phyloP scores from a whole-genome alignment of 2,113 vertebrate species.

The Mesoclemmys tuberculata region DNA sequence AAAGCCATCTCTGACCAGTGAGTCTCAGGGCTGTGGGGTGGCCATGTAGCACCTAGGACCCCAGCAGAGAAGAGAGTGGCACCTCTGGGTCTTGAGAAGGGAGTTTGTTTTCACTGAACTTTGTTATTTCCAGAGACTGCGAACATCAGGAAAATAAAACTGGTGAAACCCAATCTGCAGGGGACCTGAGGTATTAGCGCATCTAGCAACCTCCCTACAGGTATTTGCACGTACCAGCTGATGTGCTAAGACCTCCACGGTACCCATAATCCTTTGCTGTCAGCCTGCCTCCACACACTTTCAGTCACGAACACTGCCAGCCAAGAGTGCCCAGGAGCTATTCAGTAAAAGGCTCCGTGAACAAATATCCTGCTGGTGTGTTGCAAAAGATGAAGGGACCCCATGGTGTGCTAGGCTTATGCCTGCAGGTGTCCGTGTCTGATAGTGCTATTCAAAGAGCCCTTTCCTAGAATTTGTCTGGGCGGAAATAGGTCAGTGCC shows the following conservation, averaged over 20 bases:
- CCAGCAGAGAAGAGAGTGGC: not conserved
- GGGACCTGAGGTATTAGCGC: too few relatives aligned
- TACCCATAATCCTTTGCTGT: not conserved
- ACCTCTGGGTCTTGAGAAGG: not conserved
- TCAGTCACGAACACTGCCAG: not conserved
- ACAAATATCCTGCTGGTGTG: not conserved
- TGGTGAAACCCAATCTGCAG: too few relatives aligned
- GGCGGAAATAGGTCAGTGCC: not conserved
- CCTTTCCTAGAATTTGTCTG: not conserved
- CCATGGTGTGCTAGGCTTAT: not conserved
- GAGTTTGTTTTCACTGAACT: too few relatives aligned
- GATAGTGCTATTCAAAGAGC: not conserved
- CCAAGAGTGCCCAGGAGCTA: too few relatives aligned
- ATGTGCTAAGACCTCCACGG: not conserved
- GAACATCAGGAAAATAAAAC: too few relatives aligned
- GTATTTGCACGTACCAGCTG: not conserved
- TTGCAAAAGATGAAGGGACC: not conserved
- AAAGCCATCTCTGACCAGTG: not conserved
- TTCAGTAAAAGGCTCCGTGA: not conserved
- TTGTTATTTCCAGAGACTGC: too few relatives aligned
- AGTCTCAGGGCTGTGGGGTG: not conserved
- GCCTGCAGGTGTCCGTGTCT: not conserved
- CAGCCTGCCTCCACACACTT: not conserved
- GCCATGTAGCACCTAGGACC: not conserved
- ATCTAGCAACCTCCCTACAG: not conserved